These are phyloP conservation scores for Hylyphantes graminicola DNA, from an alignment of 1,140 invertebrate species.

Conservation along the genomic window DNA sequence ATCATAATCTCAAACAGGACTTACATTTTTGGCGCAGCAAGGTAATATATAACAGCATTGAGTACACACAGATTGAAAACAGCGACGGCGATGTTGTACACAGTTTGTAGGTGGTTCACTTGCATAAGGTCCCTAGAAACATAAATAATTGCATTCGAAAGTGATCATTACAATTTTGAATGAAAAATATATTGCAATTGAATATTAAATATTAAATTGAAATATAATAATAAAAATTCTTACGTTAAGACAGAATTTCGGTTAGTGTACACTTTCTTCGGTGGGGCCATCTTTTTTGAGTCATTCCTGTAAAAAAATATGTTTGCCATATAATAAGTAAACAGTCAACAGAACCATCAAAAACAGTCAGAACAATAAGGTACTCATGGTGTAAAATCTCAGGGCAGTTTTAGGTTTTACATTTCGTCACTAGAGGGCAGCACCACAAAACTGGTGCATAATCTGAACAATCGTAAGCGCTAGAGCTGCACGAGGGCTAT, in stretches of 20 bases:
- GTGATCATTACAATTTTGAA: not conserved
- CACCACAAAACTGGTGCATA: too few relatives aligned
- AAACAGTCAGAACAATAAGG: too few relatives aligned
- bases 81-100: conserved; percentile 45
- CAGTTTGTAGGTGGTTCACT: conserved; percentile 49
- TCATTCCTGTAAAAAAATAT: conserved; percentile 18
- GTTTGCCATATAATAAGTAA: not conserved
- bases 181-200: too few relatives aligned
- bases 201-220: not conserved
- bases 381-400: too few relatives aligned
- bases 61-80: conserved; percentile 18
- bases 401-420: too few relatives aligned
- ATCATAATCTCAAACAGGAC: conserved; percentile 2
- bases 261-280: conserved; percentile 23
- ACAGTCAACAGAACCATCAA: too few relatives aligned
- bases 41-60: conserved; percentile 27
- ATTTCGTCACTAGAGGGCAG: too few relatives aligned
- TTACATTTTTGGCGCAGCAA: conserved; percentile 31
- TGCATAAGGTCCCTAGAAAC: conserved; percentile 48
- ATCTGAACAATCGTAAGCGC: too few relatives aligned
- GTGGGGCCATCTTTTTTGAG: not conserved
- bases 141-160: not conserved
- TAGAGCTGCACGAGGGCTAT: too few relatives aligned
- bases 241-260: conserved; percentile 42
- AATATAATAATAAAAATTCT: not conserved